These are phyloP conservation scores for Rattus rattus DNA, from an alignment of 2,113 vertebrate species.

Conservation along the genomic window DNA sequence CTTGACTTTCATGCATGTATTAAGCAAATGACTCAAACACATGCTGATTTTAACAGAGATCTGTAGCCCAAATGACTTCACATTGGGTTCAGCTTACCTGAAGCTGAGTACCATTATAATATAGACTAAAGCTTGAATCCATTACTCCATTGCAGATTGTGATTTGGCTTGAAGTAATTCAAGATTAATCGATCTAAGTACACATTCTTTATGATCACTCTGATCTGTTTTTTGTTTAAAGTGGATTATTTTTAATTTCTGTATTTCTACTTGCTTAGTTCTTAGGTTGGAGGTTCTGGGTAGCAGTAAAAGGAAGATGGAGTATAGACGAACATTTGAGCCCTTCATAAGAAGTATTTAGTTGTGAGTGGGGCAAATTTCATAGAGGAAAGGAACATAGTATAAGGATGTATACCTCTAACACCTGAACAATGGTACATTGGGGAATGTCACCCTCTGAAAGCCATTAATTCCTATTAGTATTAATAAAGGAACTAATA, in stretches of 20 bases:
- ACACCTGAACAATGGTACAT: background rate
- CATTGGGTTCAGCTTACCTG: background rate
- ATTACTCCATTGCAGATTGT: background rate
- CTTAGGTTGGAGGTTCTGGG: background rate
- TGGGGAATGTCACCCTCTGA: too few species aligned
- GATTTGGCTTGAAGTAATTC: constrained; percentile 9
- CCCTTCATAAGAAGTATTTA: background rate
- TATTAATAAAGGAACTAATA: background rate
- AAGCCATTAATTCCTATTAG: background rate
- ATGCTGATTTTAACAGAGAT: background rate
- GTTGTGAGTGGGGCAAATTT: background rate
- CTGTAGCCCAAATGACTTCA: background rate
- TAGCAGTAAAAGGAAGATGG: background rate
- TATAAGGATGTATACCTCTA: too few species aligned
- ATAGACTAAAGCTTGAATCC: background rate
- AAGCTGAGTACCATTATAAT: background rate
- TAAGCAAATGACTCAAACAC: background rate
- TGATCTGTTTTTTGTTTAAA: background rate
- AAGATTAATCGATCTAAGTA: background rate
- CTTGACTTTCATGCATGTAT: background rate
- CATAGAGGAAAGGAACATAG: background rate
- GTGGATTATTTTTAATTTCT: background rate
- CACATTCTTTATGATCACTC: background rate
- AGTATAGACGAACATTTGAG: background rate
- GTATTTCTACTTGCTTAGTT: background rate